phyloP scores from a whole-genome alignment of 2,888 invertebrate species.

The Eupithecia inturbata region DNA sequence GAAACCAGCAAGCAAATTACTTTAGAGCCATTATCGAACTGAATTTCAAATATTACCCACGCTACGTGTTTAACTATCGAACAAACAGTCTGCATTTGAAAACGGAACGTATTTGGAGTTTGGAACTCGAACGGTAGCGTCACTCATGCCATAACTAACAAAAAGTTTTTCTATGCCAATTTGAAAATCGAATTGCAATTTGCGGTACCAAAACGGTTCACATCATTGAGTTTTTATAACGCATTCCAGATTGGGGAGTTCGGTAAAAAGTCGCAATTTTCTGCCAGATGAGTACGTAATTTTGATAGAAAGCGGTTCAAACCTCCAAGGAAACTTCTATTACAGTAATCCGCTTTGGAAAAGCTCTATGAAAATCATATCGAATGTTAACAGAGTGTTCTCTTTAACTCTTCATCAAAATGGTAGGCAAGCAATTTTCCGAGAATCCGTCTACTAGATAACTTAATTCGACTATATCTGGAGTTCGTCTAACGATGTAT shows the following conservation, averaged over 20 bases:
- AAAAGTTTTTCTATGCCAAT: conserved; percentile 25
- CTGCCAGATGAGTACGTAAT: conserved; percentile 9
- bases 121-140: conserved; percentile 27
- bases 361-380: conserved; percentile 10
- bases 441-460: neutral
- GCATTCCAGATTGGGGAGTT: neutral
- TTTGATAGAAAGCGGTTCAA: conserved; percentile 2
- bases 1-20: conserved; percentile 25
- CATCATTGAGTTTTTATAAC: conserved; percentile 15
- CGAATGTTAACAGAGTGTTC: conserved; percentile 11
- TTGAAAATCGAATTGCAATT: conserved; percentile 29
- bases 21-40: conserved; percentile 32
- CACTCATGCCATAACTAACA: conserved; percentile 20
- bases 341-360: conserved; percentile 10
- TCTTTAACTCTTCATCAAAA: neutral
- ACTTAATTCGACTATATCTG: neutral
- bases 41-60: conserved; percentile 22
- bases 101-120: conserved; percentile 34
- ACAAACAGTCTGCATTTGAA: conserved; percentile 36
- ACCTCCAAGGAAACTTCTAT: conserved; percentile 10
- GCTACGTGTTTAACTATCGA: conserved; percentile 31
- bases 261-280: conserved; percentile 8
- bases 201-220: conserved; percentile 20
- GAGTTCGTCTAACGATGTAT: neutral
- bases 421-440: neutral